Evolutionary conservation across 2,888 invertebrate genomes (phyloP).

Genomic region (Pristionchus arcanus): DNA sequence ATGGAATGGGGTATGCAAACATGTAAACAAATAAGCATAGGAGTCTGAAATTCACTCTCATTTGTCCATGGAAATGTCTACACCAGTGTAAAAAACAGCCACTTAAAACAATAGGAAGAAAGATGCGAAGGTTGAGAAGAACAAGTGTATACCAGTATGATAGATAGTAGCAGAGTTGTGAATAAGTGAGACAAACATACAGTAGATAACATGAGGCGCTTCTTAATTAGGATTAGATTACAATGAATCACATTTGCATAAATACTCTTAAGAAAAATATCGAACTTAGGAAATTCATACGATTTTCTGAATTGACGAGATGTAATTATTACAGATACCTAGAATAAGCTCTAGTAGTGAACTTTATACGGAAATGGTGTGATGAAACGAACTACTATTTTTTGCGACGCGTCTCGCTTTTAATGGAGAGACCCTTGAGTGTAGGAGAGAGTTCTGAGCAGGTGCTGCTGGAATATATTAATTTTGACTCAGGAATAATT

Average conservation of each 20-base stretch:
- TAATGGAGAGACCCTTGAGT: slow-evolving; percentile 44
- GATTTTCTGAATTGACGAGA: too few relatives aligned
- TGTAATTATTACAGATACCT: not conserved
- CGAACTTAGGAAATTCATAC: too few relatives aligned
- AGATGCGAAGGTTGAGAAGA: not conserved
- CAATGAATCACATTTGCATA: not conserved
- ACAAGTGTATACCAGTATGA: not conserved
- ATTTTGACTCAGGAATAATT: not conserved
- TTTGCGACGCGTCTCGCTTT: slow-evolving; percentile 49
- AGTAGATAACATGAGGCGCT: not conserved
- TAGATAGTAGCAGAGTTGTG: not conserved
- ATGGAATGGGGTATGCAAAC: too few relatives aligned
- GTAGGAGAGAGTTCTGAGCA: slow-evolving; percentile 52
- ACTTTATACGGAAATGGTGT: not conserved
- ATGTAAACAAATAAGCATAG: too few relatives aligned
- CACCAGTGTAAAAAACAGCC: too few relatives aligned
- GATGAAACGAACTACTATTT: not conserved
- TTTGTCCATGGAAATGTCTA: too few relatives aligned
- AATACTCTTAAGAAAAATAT: not conserved
- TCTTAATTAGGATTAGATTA: not conserved
- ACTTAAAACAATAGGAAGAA: not conserved
- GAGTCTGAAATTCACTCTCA: too few relatives aligned
- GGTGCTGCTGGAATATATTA: slow-evolving; percentile 38
- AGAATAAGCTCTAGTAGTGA: not conserved
- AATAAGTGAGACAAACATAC: not conserved